phyloP scores from a whole-genome alignment of 2,113 vertebrate genomes.

The Elephas maximus region DNA sequence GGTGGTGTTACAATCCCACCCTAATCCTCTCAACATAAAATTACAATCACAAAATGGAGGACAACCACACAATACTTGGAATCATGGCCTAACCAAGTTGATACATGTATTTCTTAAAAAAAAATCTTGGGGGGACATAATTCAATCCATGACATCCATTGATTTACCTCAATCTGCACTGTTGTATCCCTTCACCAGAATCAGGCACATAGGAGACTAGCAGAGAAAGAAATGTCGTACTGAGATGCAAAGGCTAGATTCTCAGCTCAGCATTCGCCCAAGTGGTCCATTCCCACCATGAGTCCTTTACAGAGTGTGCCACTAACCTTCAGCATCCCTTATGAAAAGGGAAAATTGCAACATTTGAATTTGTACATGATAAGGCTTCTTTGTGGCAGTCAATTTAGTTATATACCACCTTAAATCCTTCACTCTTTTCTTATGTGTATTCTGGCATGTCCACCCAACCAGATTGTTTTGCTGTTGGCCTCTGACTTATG shows the following conservation, averaged over 20 bases:
- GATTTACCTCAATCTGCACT: background rate
- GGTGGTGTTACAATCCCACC: too few species aligned
- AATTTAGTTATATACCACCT: too few species aligned
- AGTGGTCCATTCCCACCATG: background rate
- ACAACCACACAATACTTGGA: too few species aligned
- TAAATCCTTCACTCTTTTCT: too few species aligned
- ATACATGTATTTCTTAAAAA: too few species aligned
- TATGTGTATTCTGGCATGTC: background rate
- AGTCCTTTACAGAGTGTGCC: background rate
- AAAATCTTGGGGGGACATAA: too few species aligned
- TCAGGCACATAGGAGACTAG: accelerated
- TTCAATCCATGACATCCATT: background rate
- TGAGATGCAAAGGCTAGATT: accelerated
- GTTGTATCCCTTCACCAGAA: background rate
- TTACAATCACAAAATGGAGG: too few species aligned
- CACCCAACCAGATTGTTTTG: too few species aligned
- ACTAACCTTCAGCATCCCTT: background rate
- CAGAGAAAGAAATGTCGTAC: background rate
- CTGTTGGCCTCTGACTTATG: too few species aligned
- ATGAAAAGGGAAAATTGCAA: background rate
- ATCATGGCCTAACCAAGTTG: too few species aligned
- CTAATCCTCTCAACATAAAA: too few species aligned
- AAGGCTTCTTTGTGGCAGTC: background rate
- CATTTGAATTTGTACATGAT: background rate
- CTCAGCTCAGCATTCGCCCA: accelerated